Base-by-base conservation (phyloP, 1,140 invertebrate genomes). In the Euura lappo region DNA sequence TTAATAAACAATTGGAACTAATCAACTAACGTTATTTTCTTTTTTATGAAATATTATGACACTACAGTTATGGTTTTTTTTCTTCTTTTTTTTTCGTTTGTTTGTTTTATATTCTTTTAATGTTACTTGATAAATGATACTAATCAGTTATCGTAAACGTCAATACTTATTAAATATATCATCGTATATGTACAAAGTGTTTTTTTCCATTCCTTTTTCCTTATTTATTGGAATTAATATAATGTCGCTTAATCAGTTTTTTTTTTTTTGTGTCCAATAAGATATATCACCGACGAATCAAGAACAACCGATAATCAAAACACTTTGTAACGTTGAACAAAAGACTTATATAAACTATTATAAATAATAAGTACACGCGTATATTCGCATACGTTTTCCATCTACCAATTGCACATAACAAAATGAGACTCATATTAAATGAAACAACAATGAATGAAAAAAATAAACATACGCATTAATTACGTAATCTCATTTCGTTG, bases 11-110 rank as follows among this genome's bases (percentile, higher is more conserved):
- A 70, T 76, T 74, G 28, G 79, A 70, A 70, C 78, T 75, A 80
- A 71, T 67, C 74, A 75, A 74, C 70, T 77, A 79, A 72, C 78
- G 77, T 72, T 69, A 76, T 78, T 73, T 28, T 1, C 1, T 28
- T 28, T 28, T 28, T 71, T 72, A 76, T 72, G 71, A 72, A 77
- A 70, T 78, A 78, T 80, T 83, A 83, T 83, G 81, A 83, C 81
- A 83, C 79, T 80, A 76, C 71, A 71, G 51, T 75, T 76, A 73
- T 65, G 74, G 68, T 71, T 46, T 67, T 68, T 28, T 28, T 28
- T 28, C 1, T 28, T 28, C 1, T 28, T 28, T 28, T 28, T 28
- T 28, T 0, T 28, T 28, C 1, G 28, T 28, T 28, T 28, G 28
- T 28, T 28, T 28, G 28, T 28, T 28, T 28, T 28, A 28, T 28